Conservation (phyloP, 92 coral and sea anemone species). For the Nematostella vectensis region DNA sequence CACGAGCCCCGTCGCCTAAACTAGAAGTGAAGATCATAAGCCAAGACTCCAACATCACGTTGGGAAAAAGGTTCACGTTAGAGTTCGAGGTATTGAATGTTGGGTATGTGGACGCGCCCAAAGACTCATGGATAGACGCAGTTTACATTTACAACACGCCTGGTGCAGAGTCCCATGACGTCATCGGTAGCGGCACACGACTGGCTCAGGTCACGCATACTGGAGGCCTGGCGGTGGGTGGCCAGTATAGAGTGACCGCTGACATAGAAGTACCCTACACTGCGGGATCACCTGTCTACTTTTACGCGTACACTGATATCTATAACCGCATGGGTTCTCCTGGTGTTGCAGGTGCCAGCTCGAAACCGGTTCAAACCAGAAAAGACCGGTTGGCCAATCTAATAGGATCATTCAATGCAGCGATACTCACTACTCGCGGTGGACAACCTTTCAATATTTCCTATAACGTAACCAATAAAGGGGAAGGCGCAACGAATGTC, state of each 20-base stretch:
- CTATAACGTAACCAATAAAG: constrained; percentile 47
- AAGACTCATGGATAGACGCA: constrained; percentile 55
- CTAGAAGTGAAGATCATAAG: constrained; percentile 20
- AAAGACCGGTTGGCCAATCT: constrained; percentile 60
- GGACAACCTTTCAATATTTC: constrained; percentile 47
- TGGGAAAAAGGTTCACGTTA: constrained; percentile 29
- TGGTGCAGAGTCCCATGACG: constrained; percentile 24
- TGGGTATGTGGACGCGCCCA: constrained; percentile 24
- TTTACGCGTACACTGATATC: constrained; percentile 46
- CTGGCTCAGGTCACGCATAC: constrained; percentile 36
- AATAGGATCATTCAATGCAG: constrained; percentile 28
- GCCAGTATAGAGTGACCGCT: constrained; percentile 18
- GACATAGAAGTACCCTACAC: constrained; percentile 23
- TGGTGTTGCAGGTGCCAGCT: constrained; percentile 2
- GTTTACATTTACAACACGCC: constrained; percentile 29
- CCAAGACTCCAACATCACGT: constrained; percentile 17
- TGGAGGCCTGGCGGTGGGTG: constrained; percentile 36
- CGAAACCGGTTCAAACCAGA: constrained; percentile 1
- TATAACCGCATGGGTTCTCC: constrained; percentile 18
- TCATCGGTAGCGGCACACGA: constrained; percentile 26
- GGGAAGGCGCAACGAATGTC: constrained; percentile 21
- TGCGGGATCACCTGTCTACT: constrained; percentile 14
- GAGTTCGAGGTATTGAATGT: constrained; percentile 31
- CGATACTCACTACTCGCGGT: constrained; percentile 31
- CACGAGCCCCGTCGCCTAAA: constrained; percentile 17